A percentile compares a stretch with the other conserved stretches of the same genome.
Conservation (phyloP, 2,888 invertebrate species). For the Danaus chrysippus region DNA sequence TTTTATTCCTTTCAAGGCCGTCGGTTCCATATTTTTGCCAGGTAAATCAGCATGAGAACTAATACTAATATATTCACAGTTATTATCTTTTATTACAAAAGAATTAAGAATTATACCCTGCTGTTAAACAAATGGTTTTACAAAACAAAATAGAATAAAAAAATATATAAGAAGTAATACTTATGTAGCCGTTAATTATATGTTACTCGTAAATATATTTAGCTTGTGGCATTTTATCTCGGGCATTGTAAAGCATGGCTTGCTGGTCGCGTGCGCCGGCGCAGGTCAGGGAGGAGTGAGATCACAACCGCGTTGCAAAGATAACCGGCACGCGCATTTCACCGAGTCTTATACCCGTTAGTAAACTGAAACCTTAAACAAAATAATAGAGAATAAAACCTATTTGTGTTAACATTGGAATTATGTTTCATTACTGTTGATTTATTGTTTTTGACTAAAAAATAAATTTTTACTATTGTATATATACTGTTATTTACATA, state of each 20-base stretch:
- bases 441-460: too few relatives aligned
- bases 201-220: neutral
- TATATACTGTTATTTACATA: neutral
- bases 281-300: slow-evolving; percentile 34
- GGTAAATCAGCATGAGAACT: too few relatives aligned
- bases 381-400: neutral
- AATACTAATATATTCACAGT: too few relatives aligned
- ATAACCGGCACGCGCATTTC: slow-evolving; percentile 34
- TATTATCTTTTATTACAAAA: too few relatives aligned
- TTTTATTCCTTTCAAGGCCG: too few relatives aligned
- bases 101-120: too few relatives aligned
- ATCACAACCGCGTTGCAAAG: slow-evolving; percentile 34
- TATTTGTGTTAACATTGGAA: neutral
- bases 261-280: slow-evolving; percentile 42
- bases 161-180: too few relatives aligned
- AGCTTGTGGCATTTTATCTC: slow-evolving; percentile 4
- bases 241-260: slow-evolving; percentile 13
- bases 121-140: too few relatives aligned
- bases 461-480: neutral
- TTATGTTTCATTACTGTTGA: neutral
- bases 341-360: slow-evolving; percentile 32
- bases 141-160: too few relatives aligned
- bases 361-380: slow-evolving; percentile 10
- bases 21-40: too few relatives aligned
- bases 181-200: slow-evolving; percentile 2